Evolutionary conservation across 2,113 vertebrate genomes (phyloP).

Genomic region (Lichenostomus cassidix): DNA sequence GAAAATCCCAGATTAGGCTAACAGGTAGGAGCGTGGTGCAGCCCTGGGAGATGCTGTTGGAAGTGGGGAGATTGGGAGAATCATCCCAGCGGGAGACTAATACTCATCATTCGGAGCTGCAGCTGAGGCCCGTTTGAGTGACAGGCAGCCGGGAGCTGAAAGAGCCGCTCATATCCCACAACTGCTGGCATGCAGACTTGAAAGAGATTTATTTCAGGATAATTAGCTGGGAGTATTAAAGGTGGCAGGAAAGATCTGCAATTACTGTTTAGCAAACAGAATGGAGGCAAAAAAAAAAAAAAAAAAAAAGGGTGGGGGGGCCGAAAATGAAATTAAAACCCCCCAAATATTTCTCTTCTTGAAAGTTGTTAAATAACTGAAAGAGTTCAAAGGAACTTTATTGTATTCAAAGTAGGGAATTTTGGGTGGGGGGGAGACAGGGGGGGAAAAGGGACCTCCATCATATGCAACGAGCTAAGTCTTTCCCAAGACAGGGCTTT

Average conservation of each 20-base stretch:
- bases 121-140: constrained; percentile 96
- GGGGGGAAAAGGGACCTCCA: not conserved
- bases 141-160: constrained; percentile 86
- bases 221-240: constrained; percentile 88
- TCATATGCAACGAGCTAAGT: not conserved
- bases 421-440: not conserved
- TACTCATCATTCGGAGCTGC: constrained; percentile 90
- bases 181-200: constrained; percentile 85
- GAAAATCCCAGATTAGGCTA: constrained; percentile 90
- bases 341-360: constrained; percentile 66
- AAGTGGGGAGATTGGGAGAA: constrained; percentile 83
- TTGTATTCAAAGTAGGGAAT: constrained; percentile 50
- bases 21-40: constrained; percentile 84
- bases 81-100: constrained; percentile 94
- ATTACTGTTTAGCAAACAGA: constrained; percentile 86
- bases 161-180: constrained; percentile 81
- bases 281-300: constrained; percentile 40
- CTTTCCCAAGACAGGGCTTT: not conserved
- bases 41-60: constrained; percentile 83
- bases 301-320: not conserved
- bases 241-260: constrained; percentile 82
- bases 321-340: constrained; percentile 64
- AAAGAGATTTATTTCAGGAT: constrained; percentile 89
- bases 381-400: constrained; percentile 67
- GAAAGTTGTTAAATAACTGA: constrained; percentile 71